phyloP scores from a whole-genome alignment of 2,797 vertebrate genomes.

The Sparidentex hasta region DNA sequence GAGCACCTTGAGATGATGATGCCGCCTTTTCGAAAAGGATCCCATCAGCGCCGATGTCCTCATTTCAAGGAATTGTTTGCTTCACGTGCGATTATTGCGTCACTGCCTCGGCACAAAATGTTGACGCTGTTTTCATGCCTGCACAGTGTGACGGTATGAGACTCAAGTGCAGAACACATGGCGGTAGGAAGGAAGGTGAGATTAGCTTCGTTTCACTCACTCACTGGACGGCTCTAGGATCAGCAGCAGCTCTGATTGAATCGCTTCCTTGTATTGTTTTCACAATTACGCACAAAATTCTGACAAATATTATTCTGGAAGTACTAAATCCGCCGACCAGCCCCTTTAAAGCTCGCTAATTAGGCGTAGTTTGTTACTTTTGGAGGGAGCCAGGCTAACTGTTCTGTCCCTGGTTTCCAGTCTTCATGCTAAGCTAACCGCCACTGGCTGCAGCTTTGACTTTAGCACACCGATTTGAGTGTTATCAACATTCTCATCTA shows the following conservation, averaged over 20 bases:
- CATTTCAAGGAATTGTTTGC: not conserved
- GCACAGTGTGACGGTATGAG: not conserved
- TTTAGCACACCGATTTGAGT: not conserved
- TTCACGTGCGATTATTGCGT: not conserved
- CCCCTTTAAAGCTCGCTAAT: not conserved
- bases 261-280: not conserved
- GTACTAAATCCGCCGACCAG: not conserved
- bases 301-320: not conserved
- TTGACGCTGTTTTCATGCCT: not conserved
- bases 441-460: slow-evolving; percentile 3
- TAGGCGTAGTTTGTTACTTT: not conserved
- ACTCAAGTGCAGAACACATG: not conserved
- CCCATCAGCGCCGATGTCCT: not conserved
- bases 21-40: slow-evolving; percentile 1
- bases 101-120: not conserved
- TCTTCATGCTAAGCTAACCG: not conserved
- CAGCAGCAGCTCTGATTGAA: not conserved
- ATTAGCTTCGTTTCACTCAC: not conserved
- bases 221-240: not conserved
- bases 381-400: not conserved
- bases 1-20: slow-evolving; percentile 35
- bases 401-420: not conserved
- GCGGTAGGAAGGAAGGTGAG: not conserved
- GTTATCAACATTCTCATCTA: not conserved
- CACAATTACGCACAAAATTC: not conserved